Conservation (phyloP, 2,113 vertebrate genomes). For the Caretta caretta region DNA sequence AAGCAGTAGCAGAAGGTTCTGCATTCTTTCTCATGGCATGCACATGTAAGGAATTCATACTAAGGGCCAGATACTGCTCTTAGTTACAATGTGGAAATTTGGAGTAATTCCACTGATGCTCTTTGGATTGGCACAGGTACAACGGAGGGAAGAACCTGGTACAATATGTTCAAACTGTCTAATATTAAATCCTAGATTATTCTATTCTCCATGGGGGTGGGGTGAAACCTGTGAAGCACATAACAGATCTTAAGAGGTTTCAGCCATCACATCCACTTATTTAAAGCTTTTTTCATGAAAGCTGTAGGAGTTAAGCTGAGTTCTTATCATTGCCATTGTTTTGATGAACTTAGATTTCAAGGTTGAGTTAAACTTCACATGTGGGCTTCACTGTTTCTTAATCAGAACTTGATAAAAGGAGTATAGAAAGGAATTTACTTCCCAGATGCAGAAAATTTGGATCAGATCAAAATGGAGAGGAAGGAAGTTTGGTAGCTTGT, state of each 20-base stretch:
- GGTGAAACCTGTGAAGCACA: background rate
- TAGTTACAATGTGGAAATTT: background rate
- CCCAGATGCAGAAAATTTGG: background rate
- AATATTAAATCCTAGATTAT: background rate
- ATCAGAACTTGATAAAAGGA: background rate
- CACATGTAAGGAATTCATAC: background rate
- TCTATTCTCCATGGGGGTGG: background rate
- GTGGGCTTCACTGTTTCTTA: background rate
- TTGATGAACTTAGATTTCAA: background rate
- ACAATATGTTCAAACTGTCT: background rate
- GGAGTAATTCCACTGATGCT: background rate
- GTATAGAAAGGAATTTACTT: background rate
- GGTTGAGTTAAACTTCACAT: background rate
- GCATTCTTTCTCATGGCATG: background rate
- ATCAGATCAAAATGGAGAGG: background rate
- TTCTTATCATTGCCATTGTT: background rate
- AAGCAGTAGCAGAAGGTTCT: background rate
- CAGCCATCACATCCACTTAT: slow-evolving; percentile 2
- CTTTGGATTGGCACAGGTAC: background rate
- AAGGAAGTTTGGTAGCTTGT: background rate
- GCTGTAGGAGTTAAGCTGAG: background rate
- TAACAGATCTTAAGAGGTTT: background rate
- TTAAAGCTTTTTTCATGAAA: background rate
- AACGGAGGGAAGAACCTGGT: background rate
- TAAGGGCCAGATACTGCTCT: background rate